Evolutionary conservation across 2,797 vertebrate species (phyloP).

Genomic region (Centropyge bicolor): DNA sequence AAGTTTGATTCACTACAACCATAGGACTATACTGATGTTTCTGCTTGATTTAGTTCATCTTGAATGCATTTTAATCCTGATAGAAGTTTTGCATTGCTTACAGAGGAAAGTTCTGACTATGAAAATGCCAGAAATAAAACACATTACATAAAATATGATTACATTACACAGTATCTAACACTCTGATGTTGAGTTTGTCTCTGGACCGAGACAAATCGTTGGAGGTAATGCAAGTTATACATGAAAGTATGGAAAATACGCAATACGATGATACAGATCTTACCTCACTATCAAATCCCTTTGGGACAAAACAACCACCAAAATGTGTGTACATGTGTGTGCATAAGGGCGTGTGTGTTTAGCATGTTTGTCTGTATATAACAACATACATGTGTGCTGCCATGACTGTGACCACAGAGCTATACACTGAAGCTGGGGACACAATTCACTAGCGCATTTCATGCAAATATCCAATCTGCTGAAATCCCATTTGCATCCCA

Average conservation of each 20-base stretch:
- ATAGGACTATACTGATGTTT: background rate
- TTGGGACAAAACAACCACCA: background rate
- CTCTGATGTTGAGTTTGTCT: too few species aligned
- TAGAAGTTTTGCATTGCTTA: too few species aligned
- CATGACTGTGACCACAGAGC: background rate
- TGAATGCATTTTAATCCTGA: background rate
- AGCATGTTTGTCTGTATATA: background rate
- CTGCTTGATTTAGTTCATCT: background rate
- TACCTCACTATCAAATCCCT: background rate
- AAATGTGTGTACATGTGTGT: background rate
- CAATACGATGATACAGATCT: background rate
- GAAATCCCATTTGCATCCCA: conserved; percentile 3
- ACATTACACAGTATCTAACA: too few species aligned
- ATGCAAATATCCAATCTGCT: conserved; percentile 45
- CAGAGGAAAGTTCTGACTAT: background rate
- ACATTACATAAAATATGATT: too few species aligned
- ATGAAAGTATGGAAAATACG: background rate
- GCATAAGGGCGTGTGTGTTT: background rate
- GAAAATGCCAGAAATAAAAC: too few species aligned
- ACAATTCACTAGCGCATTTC: background rate
- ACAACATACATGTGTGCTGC: background rate
- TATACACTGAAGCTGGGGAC: background rate
- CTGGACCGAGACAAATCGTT: background rate
- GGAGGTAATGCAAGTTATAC: background rate
- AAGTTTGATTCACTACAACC: background rate